phyloP scores from a whole-genome alignment of 2,113 vertebrate species.

The Entosphenus tridentatus region DNA sequence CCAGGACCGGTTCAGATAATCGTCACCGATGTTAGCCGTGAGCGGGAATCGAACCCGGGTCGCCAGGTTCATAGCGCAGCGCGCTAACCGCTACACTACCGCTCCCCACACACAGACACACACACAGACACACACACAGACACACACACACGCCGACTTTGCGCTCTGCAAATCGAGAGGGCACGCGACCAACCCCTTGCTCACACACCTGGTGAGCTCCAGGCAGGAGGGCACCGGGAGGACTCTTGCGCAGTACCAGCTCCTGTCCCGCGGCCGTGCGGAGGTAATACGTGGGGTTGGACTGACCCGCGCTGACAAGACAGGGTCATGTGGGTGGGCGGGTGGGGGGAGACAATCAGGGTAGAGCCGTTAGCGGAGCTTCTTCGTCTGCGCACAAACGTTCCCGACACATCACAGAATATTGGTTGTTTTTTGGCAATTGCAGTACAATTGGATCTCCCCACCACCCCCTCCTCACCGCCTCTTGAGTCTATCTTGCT shows the following conservation, averaged over 20 bases:
- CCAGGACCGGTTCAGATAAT: neutral
- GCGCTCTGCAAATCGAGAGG: constrained; percentile 7
- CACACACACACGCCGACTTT: neutral
- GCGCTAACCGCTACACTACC: neutral
- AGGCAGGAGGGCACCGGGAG: constrained; percentile 48
- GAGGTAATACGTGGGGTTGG: constrained; percentile 67
- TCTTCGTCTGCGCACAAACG: no score
- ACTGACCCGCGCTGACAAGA: constrained; percentile 40
- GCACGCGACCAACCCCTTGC: no score
- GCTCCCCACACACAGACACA: neutral
- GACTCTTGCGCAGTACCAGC: constrained; percentile 69
- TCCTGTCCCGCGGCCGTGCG: constrained; percentile 24
- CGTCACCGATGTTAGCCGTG: no score
- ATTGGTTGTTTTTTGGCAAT: no score
- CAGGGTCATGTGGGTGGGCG: no score
- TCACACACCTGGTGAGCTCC: constrained; percentile 42
- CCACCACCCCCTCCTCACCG: no score
- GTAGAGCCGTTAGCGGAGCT: no score
- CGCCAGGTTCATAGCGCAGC: neutral
- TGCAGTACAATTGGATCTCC: no score
- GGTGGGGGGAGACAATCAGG: no score
- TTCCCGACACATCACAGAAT: no score
- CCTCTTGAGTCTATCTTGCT: no score
- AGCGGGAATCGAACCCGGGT: neutral
- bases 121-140: neutral